Conservation (phyloP, 1,140 invertebrate species). For the Drosophila sproati region DNA sequence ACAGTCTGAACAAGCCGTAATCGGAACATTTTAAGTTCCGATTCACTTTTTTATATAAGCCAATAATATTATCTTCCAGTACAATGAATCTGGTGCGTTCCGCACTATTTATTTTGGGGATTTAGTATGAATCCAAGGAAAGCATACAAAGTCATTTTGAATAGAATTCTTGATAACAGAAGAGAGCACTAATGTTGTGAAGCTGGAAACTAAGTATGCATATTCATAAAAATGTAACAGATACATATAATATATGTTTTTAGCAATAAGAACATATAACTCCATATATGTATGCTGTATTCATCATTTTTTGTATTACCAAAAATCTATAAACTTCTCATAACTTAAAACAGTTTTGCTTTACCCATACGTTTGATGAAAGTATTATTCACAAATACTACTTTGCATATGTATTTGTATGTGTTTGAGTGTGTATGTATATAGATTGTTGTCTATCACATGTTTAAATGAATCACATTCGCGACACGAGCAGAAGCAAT, state of each 20-base stretch:
- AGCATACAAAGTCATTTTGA: too few species aligned
- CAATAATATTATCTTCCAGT: slow-evolving; percentile 80
- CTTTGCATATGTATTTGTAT: neutral
- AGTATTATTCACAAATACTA: too few species aligned
- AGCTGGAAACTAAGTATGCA: too few species aligned
- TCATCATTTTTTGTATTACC: neutral
- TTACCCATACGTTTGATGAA: too few species aligned
- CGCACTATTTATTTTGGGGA: slow-evolving; percentile 77
- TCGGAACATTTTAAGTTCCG: slow-evolving; percentile 85
- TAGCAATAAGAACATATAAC: too few species aligned
- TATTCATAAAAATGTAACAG: too few species aligned
- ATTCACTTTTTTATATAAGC: slow-evolving; percentile 43
- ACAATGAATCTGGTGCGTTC: slow-evolving; percentile 33
- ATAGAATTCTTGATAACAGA: too few species aligned
- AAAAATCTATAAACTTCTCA: neutral
- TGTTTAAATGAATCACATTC: slow-evolving; percentile 53
- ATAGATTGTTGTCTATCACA: slow-evolving; percentile 54
- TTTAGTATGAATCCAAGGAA: slow-evolving; percentile 8
- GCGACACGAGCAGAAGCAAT: slow-evolving; percentile 54
- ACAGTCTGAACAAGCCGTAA: slow-evolving; percentile 40
- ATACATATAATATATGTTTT: too few species aligned
- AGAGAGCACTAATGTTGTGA: too few species aligned
- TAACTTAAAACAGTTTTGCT: neutral
- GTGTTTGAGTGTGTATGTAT: neutral
- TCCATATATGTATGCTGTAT: too few species aligned